Percentiles rank a stretch among this genome's conserved stretches.
Evolutionary conservation across 2,797 vertebrate genomes (phyloP).

Genomic region (Coregonus suidteri): DNA sequence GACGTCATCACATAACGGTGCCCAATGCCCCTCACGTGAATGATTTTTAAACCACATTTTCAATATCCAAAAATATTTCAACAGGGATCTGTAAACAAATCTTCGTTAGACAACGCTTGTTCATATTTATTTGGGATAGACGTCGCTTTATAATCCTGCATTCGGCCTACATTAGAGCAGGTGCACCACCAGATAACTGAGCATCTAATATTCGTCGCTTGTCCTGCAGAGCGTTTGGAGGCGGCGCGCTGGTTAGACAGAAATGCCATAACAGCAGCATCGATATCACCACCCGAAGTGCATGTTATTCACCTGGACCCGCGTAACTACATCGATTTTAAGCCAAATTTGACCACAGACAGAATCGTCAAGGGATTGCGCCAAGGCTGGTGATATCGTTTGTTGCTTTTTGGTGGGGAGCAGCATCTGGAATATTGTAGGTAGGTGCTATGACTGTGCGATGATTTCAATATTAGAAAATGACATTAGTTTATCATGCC

Average conservation of each 20-base stretch:
- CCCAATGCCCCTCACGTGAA: slow-evolving; percentile 1
- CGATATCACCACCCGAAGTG: not conserved
- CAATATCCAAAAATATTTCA: not conserved
- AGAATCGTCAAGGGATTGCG: not conserved
- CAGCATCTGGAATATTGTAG: slow-evolving; percentile 18
- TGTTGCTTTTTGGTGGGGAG: slow-evolving; percentile 7
- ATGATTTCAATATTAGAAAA: not conserved
- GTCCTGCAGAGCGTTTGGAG: slow-evolving; percentile 8
- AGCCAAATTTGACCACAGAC: slow-evolving; percentile 2
- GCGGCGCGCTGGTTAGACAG: not conserved
- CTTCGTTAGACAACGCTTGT: not conserved
- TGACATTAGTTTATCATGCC: not conserved
- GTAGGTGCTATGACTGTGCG: not conserved
- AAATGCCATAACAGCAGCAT: slow-evolving; percentile 11
- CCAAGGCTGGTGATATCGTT: not conserved
- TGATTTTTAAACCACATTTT: not conserved
- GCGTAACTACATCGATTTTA: not conserved
- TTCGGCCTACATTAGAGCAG: not conserved
- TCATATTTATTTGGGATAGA: not conserved
- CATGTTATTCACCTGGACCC: not conserved
- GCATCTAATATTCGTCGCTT: not conserved
- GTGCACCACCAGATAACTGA: not conserved
- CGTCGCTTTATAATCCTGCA: not conserved
- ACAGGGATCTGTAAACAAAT: not conserved
- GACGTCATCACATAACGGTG: slow-evolving; percentile 6